These are phyloP conservation scores for Propithecus deckenii DNA, from an alignment of 2,797 vertebrate genomes.

Conservation along the genomic window DNA sequence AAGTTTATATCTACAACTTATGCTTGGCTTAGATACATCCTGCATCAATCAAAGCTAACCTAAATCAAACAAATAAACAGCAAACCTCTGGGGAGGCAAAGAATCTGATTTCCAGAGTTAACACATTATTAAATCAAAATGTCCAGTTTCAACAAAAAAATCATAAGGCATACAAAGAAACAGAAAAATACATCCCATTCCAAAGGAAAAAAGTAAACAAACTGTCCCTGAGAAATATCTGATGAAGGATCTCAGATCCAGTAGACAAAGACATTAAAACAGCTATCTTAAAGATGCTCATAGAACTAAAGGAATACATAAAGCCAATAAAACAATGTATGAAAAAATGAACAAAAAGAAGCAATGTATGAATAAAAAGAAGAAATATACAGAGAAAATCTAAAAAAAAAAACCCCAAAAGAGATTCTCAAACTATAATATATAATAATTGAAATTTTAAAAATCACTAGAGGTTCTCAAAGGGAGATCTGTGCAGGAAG, in stretches of 20 bases:
- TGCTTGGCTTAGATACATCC: background rate
- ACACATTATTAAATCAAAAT: background rate
- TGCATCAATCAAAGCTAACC: background rate
- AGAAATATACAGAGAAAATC: background rate
- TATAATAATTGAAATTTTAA: background rate
- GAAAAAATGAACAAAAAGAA: background rate
- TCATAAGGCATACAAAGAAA: background rate
- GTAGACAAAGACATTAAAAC: background rate
- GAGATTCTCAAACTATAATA: background rate
- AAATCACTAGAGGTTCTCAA: background rate
- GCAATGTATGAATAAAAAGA: background rate
- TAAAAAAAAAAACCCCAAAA: background rate
- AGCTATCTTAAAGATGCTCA: background rate
- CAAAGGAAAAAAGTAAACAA: background rate
- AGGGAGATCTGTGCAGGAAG: background rate
- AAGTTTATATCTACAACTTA: background rate
- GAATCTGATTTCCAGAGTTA: background rate
- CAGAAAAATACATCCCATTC: background rate
- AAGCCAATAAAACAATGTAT: background rate
- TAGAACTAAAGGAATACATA: background rate
- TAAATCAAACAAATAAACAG: background rate
- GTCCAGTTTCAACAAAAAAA: background rate
- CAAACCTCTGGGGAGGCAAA: background rate
- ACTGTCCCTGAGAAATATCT: background rate
- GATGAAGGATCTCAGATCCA: background rate